Conservation (phyloP, 1,140 invertebrate species). For the Cotesia glomerata region DNA sequence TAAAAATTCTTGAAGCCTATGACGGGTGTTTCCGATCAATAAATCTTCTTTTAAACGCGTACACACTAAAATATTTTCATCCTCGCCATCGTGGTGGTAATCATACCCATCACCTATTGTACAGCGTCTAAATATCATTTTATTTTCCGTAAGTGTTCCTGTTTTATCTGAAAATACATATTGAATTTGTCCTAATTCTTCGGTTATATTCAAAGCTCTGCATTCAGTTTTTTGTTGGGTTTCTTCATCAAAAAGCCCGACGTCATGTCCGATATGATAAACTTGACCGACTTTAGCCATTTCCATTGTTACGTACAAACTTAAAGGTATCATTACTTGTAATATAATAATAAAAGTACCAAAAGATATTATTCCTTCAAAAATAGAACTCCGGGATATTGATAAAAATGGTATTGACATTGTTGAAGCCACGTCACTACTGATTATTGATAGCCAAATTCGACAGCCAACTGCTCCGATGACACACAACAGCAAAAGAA, state of each 20-base stretch:
- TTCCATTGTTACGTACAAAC: conserved; percentile 96
- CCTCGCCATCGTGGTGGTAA: conserved; percentile 80
- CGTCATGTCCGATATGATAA: conserved; percentile 92
- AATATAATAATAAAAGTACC: conserved; percentile 96
- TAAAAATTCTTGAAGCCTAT: conserved; percentile 87
- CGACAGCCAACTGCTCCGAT: conserved; percentile 89
- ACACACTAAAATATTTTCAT: conserved; percentile 69
- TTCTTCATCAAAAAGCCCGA: conserved; percentile 81
- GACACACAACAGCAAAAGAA: conserved; percentile 88
- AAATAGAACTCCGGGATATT: conserved; percentile 66
- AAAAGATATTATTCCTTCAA: conserved; percentile 88
- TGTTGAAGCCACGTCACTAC: conserved; percentile 37
- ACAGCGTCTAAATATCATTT: conserved; percentile 94
- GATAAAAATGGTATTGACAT: conserved; percentile 70
- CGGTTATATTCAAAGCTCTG: conserved; percentile 94
- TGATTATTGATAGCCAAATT: conserved; percentile 77
- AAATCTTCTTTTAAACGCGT: conserved; percentile 74
- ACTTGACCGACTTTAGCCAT: conserved; percentile 96
- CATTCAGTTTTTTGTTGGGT: conserved; percentile 91
- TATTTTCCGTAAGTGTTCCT: conserved; percentile 96
- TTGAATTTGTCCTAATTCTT: conserved; percentile 94
- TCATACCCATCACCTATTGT: conserved; percentile 83
- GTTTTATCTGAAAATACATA: conserved; percentile 98
- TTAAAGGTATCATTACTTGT: conserved; percentile 97
- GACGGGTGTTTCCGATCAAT: conserved; percentile 55